Base-by-base conservation (phyloP, 1,140 invertebrate genomes). In the Gonatopus flavifemur region DNA sequence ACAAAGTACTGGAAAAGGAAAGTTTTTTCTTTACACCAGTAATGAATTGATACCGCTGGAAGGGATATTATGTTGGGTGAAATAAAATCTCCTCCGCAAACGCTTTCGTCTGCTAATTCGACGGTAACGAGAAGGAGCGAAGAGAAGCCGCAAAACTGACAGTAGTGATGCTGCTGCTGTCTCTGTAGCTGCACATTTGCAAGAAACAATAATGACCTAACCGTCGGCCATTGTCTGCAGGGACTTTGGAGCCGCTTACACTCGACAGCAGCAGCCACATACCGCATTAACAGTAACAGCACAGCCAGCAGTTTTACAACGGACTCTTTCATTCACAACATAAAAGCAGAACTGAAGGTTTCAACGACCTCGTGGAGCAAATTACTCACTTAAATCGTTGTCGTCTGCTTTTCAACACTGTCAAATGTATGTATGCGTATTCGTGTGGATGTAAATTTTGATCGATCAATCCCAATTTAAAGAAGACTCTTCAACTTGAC, bases 381-480 rank as follows among this genome's bases (percentile, higher is more conserved):
- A 60, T 66, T 64, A 55, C 59, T 57, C 55, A 37, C 52, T 56
- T 50, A 49, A 48, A 57, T 53, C 54, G 53, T 49, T 35, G n/a
- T n/a, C 44, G 39, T 21, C 41, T 43, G 41, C 37, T 15, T 4
- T 19, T 8, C 7, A 9, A 4, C 10, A 20, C 28, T n/a, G 12
- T 55, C 31, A n/a, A n/a, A n/a, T n/a, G n/a, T n/a, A n/a, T n/a
- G n/a, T n/a, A n/a, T n/a, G n/a, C n/a, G n/a, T n/a, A n/a, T n/a
- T n/a, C n/a, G 13, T 6, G 22, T 13, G 9, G 33, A 20, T 12
- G 30, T 15, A 40, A 43, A 63, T 65, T 65, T 61, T 54, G 48
- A 65, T 65, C 61, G 58, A 61, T 65, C 52, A 61, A 62, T 64
- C 59, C 59, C 49, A 48, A 56, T 52, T 48, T n/a, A n/a, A n/a